Evolutionary conservation across 64 coral and sea anemone genomes (phyloP).

Genomic region (Stichodactyla helianthus): DNA sequence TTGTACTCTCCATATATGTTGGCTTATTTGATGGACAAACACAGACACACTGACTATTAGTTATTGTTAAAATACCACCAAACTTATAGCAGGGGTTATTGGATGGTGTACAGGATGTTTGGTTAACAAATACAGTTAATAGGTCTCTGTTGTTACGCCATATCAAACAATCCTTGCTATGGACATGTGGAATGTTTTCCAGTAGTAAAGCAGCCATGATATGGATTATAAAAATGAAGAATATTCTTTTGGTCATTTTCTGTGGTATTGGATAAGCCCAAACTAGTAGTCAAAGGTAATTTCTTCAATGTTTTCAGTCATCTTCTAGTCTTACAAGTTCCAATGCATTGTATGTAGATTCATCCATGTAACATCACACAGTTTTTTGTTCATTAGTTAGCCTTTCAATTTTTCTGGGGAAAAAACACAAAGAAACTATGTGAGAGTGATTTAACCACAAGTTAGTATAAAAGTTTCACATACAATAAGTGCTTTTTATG

Average conservation of each 20-base stretch:
- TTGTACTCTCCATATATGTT: slow-evolving; percentile 7
- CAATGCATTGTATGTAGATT: neutral
- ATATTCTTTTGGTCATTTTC: neutral
- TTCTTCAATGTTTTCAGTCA: neutral
- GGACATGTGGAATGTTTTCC: neutral
- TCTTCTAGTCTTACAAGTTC: neutral
- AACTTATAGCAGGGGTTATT: neutral
- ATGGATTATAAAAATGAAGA: neutral
- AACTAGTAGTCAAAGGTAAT: neutral
- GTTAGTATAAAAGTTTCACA: no score
- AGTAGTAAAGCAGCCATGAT: neutral
- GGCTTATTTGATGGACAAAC: neutral
- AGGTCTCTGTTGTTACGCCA: neutral
- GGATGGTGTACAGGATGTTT: neutral
- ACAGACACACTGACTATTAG: neutral
- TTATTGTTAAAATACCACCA: neutral
- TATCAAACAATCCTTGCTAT: neutral
- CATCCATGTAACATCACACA: no score
- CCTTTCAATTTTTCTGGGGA: no score
- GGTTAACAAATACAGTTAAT: neutral
- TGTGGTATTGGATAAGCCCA: neutral
- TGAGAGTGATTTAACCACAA: no score
- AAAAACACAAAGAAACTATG: no score
- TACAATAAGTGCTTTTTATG: no score
- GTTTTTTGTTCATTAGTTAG: no score